Conservation (phyloP, 2,797 vertebrate genomes). For the Ceryle rudis region DNA sequence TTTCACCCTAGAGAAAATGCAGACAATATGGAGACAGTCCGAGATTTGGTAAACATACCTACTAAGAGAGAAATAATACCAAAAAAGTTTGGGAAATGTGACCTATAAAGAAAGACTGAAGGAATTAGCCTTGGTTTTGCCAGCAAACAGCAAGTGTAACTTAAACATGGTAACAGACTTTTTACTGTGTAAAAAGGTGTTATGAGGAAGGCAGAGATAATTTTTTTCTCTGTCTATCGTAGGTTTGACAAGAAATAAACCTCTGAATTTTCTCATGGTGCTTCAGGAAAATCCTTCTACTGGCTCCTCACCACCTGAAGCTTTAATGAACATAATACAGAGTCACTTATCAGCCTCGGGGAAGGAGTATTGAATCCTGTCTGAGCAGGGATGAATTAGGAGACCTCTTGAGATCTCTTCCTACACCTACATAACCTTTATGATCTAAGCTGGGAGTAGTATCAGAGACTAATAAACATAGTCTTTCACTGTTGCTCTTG, state of each 20-base stretch:
- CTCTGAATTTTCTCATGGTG: neutral
- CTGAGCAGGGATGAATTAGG: neutral
- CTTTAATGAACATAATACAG: neutral
- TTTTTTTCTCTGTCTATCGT: neutral
- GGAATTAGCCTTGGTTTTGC: neutral
- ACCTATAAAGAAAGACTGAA: neutral
- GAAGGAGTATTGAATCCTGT: neutral
- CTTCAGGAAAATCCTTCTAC: neutral
- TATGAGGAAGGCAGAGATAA: neutral
- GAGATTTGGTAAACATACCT: neutral
- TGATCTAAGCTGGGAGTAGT: neutral
- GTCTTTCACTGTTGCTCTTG: neutral
- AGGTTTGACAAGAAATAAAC: neutral
- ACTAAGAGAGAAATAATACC: neutral
- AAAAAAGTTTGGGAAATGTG: neutral
- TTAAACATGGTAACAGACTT: neutral
- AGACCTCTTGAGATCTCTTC: neutral
- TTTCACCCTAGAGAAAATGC: neutral
- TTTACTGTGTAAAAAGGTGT: neutral
- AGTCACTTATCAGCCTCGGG: neutral
- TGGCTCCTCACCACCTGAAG: neutral
- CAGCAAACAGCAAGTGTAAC: fast-evolving
- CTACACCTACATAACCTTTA: neutral
- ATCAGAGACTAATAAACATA: neutral
- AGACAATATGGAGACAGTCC: neutral